Evolutionary conservation across 1,140 invertebrate genomes (phyloP).

Genomic region (Cydia amplana): DNA sequence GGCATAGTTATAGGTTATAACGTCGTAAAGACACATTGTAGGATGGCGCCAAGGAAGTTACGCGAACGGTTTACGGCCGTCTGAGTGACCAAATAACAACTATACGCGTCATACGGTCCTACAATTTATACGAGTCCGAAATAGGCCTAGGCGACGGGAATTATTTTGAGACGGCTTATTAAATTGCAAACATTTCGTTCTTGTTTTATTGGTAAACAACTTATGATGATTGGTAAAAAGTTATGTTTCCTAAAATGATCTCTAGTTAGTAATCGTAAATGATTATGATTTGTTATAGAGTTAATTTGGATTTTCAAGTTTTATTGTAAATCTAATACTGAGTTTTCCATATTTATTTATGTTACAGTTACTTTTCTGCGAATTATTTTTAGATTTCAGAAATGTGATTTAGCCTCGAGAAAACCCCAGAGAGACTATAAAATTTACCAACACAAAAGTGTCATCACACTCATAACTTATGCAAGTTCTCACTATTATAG

Average conservation of each 20-base stretch:
- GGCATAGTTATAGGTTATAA: slow-evolving; percentile 25
- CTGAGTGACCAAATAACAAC: slow-evolving; percentile 27
- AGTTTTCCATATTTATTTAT: too few species aligned
- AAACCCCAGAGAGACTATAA: not conserved
- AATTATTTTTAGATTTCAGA: not conserved
- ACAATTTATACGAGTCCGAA: slow-evolving; percentile 7
- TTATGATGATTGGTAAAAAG: slow-evolving; percentile 1
- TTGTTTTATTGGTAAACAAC: slow-evolving; percentile 1
- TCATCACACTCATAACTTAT: not conserved
- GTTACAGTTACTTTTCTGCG: too few species aligned
- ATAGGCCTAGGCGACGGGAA: slow-evolving; percentile 15
- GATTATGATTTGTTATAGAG: not conserved
- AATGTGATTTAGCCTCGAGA: not conserved
- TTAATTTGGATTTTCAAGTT: not conserved
- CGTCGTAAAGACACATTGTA: slow-evolving; percentile 31
- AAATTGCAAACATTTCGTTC: not conserved
- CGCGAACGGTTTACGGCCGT: slow-evolving; percentile 20
- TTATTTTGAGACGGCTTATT: slow-evolving; percentile 4
- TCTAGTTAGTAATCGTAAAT: not conserved
- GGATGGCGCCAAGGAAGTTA: slow-evolving; percentile 29
- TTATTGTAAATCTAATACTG: not conserved
- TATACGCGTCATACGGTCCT: slow-evolving; percentile 4
- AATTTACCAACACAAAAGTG: not conserved
- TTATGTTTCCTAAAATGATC: not conserved
- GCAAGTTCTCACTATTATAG: not conserved